Base-by-base conservation (phyloP, 2,797 vertebrate genomes). In the Sorex maritimensis region DNA sequence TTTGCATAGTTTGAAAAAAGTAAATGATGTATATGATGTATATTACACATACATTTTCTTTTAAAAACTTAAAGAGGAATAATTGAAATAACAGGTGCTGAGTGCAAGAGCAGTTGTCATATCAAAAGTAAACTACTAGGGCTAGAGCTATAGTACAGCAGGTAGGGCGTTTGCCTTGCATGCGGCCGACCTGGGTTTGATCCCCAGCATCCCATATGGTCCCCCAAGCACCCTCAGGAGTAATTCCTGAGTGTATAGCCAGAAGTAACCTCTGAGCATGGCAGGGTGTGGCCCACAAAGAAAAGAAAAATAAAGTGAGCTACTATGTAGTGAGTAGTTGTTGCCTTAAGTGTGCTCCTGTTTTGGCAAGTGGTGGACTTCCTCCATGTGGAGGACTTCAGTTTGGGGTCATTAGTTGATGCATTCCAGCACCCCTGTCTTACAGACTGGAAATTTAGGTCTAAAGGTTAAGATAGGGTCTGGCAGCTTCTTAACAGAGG, bases 21-120 rank as follows among this genome's bases (percentile, higher is more conserved):
- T 52, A 52, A 52, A 14, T 52, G 49, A 55, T 10, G 21, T 79
- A 65, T 38, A 15, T 95, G 19, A 61, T n/a, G n/a, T 68, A 9
- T 68, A 52, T 75, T 88, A 71, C 8, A 46, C 78, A 75, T 71
- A 46, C 28, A 46, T 67, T 86, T 86, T 68, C 30, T 44, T 80
- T 79, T 79, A 82, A 91, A 63, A 94, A 68, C 38, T 4, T 46
- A 49, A 34, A 55, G 19, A 7, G 10, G 38, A 79, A 61, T 49
- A 75, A 46, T n/a, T 80, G 21, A 41, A 44, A 79, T 38, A 9
- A 26, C 9, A 30, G 30, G 21, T 91, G n/a, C 44, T 80, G 46
- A 82, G 26, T 0, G 44, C 49, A 52, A 90, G 34, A 80, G 14
- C 17, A 72, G 19, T 6, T 58, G 49, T 15, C 30, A 69, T 75